Conservation (phyloP, 2,113 vertebrate genomes). For the Festucalex cinctus region DNA sequence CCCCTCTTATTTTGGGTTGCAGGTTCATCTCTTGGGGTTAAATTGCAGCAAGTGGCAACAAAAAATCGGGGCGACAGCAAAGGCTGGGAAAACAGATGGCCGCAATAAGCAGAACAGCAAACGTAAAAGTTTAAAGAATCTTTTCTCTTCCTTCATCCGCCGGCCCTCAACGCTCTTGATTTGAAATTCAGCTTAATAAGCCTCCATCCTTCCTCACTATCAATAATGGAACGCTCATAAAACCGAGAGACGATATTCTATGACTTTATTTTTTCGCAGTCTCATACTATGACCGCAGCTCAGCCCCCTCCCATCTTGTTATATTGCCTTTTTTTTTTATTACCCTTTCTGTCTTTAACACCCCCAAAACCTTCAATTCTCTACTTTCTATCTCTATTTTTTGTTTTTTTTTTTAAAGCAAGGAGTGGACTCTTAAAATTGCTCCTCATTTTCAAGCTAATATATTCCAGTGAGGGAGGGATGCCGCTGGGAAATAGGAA, state of each 20-base stretch:
- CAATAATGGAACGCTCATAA: conserved; percentile 72
- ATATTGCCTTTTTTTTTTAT: conserved; percentile 55
- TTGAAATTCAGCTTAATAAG: conserved; percentile 64
- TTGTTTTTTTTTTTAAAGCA: not conserved
- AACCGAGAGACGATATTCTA: conserved; percentile 54
- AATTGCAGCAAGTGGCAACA: not conserved
- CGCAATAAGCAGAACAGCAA: conserved; percentile 23
- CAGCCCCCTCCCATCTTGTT: conserved; percentile 65
- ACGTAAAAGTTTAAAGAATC: conserved; percentile 35
- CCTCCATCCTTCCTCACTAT: conserved; percentile 49
- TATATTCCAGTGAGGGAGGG: conserved; percentile 56
- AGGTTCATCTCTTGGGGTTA: not conserved
- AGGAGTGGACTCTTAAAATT: conserved; percentile 47
- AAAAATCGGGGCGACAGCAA: not conserved
- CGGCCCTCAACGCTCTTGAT: conserved; percentile 48
- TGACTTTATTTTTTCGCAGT: conserved; percentile 63
- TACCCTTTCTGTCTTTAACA: conserved; percentile 42
- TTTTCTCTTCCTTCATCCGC: conserved; percentile 26
- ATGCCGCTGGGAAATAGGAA: conserved; percentile 49
- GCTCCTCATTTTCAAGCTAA: conserved; percentile 55
- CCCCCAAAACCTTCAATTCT: conserved; percentile 23
- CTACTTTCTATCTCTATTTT: conserved; percentile 15
- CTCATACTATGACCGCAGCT: conserved; percentile 52
- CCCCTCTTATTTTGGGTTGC: not conserved
- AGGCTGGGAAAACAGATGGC: conserved; percentile 28